These are phyloP conservation scores for Hoplias malabaricus DNA, from an alignment of 2,113 vertebrate genomes.

Conservation along the genomic window DNA sequence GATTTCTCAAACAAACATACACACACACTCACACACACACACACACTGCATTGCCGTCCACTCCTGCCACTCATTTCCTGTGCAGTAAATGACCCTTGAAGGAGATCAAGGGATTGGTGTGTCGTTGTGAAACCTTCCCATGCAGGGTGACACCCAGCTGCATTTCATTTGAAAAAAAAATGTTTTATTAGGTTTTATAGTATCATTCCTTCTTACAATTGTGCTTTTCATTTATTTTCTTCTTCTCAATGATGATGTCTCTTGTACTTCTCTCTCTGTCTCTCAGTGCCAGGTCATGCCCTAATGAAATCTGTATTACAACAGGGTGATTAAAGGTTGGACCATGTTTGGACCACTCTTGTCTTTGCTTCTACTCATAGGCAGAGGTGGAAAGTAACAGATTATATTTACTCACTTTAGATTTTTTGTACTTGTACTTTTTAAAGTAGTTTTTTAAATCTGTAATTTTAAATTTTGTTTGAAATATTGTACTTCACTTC, in stretches of 20 bases:
- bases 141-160: constrained; percentile 45
- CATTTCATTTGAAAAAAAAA: constrained; percentile 46
- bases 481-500: too few relatives aligned
- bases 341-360: constrained; percentile 23
- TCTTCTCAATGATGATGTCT: background rate
- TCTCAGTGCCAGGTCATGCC: constrained; percentile 2
- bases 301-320: constrained; percentile 45
- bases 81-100: constrained; percentile 49
- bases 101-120: constrained; percentile 50
- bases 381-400: too few relatives aligned
- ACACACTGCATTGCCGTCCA: constrained; percentile 27
- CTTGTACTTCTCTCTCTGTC: background rate
- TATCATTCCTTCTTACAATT: constrained; percentile 30
- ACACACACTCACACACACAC: constrained; percentile 23
- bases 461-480: too few relatives aligned
- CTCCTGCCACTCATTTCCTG: constrained; percentile 49
- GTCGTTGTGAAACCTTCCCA: constrained; percentile 49
- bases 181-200: constrained; percentile 45
- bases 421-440: too few relatives aligned
- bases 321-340: constrained; percentile 45
- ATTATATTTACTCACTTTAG: too few relatives aligned
- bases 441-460: too few relatives aligned
- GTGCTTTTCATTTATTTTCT: constrained; percentile 1
- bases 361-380: constrained; percentile 5
- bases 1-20: background rate